Evolutionary conservation across 2,888 invertebrate species (phyloP).

Genomic region (Emesis furor): DNA sequence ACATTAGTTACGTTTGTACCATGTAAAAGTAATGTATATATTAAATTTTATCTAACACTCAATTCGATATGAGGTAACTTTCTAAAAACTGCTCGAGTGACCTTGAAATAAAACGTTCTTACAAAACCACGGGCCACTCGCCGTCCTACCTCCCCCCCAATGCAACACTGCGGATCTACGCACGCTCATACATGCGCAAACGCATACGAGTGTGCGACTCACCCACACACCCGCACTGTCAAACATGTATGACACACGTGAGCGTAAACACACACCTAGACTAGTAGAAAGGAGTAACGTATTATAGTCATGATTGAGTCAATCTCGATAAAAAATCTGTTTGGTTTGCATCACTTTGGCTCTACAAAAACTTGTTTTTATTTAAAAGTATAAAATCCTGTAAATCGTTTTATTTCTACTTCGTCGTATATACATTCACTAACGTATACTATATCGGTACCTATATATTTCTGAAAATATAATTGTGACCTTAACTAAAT

Average conservation of each 20-base stretch:
- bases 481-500: not conserved
- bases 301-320: constrained; percentile 76
- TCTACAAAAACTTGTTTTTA: constrained; percentile 15
- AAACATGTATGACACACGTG: constrained; percentile 77
- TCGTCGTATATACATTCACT: not conserved
- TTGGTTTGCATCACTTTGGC: constrained; percentile 15
- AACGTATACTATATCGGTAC: not conserved
- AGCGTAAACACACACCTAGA: constrained; percentile 79
- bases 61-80: constrained; percentile 88
- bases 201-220: constrained; percentile 79
- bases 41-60: constrained; percentile 85
- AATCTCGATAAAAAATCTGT: constrained; percentile 19
- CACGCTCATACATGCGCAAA: constrained; percentile 82
- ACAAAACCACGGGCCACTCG: constrained; percentile 90
- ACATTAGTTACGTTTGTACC: not conserved
- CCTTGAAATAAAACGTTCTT: constrained; percentile 92
- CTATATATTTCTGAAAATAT: not conserved
- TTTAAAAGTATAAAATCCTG: constrained; percentile 1
- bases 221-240: constrained; percentile 75
- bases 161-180: constrained; percentile 85
- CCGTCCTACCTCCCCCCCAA: constrained; percentile 84
- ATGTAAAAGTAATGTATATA: constrained; percentile 65
- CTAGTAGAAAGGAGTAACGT: constrained; percentile 86
- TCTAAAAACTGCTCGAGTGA: constrained; percentile 91
- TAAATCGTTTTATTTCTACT: not conserved